Evolutionary conservation across 2,888 invertebrate genomes (phyloP).

Genomic region (Chirona hameri): DNA sequence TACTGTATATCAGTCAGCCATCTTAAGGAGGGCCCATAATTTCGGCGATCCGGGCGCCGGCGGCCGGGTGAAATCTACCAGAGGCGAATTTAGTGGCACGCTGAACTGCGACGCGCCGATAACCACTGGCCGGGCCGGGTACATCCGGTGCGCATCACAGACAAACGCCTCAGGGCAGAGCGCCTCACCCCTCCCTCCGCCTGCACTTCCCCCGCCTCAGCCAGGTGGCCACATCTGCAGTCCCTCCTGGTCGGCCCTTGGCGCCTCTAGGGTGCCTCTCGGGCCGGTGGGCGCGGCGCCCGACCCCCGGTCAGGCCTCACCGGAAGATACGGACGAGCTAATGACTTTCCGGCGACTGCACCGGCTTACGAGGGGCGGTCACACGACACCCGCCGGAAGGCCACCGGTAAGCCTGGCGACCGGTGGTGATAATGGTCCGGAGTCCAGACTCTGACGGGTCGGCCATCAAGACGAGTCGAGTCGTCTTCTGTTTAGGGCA

Average conservation of each 20-base stretch:
- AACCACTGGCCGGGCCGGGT: not conserved
- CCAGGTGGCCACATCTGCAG: slow-evolving; percentile 2
- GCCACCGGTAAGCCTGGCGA: not conserved
- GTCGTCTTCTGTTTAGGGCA: no score
- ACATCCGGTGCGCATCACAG: not conserved
- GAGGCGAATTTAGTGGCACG: slow-evolving; percentile 8
- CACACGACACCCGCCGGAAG: not conserved
- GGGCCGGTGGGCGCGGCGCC: not conserved
- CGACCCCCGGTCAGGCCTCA: not conserved
- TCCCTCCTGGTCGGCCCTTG: not conserved
- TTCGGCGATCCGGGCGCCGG: not conserved
- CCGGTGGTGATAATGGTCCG: not conserved
- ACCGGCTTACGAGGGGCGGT: not conserved
- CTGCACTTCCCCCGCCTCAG: not conserved
- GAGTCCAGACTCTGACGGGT: not conserved
- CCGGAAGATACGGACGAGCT: not conserved
- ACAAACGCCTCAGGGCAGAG: not conserved
- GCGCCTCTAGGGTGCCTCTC: no score
- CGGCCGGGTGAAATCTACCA: not conserved
- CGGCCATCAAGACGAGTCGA: no score
- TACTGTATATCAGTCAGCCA: slow-evolving; percentile 4
- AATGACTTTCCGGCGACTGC: not conserved
- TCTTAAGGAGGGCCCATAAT: not conserved
- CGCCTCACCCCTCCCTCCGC: no score
- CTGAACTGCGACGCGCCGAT: not conserved